Percentiles rank a stretch among this genome's conserved stretches.
These are phyloP conservation scores for Camponotus floridanus DNA, from an alignment of 1,140 invertebrate genomes.

Conservation along the genomic window DNA sequence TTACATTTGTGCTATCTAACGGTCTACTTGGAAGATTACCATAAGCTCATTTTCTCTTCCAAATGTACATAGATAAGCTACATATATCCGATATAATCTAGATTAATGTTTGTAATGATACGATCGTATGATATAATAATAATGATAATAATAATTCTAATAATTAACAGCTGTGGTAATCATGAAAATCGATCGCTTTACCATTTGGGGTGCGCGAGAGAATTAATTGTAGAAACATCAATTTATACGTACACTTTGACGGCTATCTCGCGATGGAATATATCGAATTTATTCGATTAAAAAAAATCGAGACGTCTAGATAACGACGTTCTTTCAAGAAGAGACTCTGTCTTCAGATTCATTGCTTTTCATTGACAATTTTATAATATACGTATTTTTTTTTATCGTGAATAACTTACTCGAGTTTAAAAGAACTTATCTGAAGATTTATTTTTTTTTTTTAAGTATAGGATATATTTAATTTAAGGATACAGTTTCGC, in stretches of 20 bases:
- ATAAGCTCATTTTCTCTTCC: neutral
- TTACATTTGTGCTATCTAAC: neutral
- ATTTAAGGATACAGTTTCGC: neutral
- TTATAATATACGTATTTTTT: neutral
- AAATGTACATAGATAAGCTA: slow-evolving; percentile 8
- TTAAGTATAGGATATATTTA: neutral
- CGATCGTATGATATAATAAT: neutral
- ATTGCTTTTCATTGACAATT: neutral
- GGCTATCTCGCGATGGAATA: neutral
- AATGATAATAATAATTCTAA: neutral
- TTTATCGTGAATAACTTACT: neutral
- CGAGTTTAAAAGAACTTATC: neutral
- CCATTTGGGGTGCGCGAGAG: neutral
- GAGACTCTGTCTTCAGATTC: neutral
- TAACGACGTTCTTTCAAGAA: neutral
- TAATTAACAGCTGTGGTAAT: neutral
- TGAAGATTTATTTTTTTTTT: neutral
- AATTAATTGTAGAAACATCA: slow-evolving; percentile 7
- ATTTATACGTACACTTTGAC: neutral
- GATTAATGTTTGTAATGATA: slow-evolving; percentile 44
- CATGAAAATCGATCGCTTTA: neutral
- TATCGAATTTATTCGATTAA: neutral
- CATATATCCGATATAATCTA: neutral
- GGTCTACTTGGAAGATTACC: slow-evolving; percentile 12
- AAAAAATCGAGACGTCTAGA: neutral